Base-by-base conservation (phyloP, 2,113 vertebrate species). In the Myotis davidii region DNA sequence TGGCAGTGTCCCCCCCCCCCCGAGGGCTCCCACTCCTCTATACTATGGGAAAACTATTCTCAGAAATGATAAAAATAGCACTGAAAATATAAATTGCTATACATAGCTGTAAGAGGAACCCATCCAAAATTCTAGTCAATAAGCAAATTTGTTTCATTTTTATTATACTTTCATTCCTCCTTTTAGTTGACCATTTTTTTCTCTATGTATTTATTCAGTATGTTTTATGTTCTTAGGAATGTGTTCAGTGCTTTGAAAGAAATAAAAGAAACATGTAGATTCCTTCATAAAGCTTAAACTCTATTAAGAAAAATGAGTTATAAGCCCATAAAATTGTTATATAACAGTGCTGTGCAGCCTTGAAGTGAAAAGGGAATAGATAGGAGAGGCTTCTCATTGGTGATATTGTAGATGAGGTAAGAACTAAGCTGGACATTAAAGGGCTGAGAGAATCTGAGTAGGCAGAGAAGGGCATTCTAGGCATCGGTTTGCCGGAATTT, bases 381-480 rank as follows among this genome's bases (percentile, higher is more conserved):
- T 2, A 50, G 17, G 4, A 6, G 23, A 79, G 20, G 32, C 27
- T 79, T 86, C 17, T 69, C 76, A 23, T 16, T 65, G n/a, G 76
- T 69, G 70, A 84, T 6, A n/a, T 0, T 56, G 12, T 5, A 64
- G 56, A 65, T 1, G 5, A 86, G 61, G 67, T 21, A 90, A 93
- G n/a, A 85, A 67, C 37, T 82, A 48, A 81, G 50, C 23, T 23
- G 5, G n/a, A 54, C 48, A 64, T 4, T 29, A 65, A 56, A 45
- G 3, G 6, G 1, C 45, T 77, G 13, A 9, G 48, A 82, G 91
- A 95, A 91, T 85, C 64, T 17, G 5, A 42, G 87, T 72, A 82
- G 90, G 84, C 72, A 87, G 69, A 59, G 59, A 59, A 74, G 81
- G 37, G 16, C 90, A 97, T 82, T 77, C 56, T 34, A 76, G 90